Percentiles rank a stretch among this genome's conserved stretches.
These are phyloP conservation scores for Saturnia pavonia DNA, from an alignment of 2,888 invertebrate genomes.

Conservation along the genomic window DNA sequence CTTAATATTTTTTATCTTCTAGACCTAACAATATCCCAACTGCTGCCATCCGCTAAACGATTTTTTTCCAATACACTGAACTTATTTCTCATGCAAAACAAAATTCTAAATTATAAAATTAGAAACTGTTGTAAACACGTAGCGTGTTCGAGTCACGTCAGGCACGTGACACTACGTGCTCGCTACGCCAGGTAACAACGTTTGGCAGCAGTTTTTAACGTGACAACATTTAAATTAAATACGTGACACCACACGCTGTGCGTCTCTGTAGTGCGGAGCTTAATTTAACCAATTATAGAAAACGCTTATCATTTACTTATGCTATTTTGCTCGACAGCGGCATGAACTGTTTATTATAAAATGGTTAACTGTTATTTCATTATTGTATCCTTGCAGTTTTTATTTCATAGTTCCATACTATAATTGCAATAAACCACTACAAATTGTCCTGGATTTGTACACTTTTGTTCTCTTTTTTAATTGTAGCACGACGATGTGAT, in stretches of 20 bases:
- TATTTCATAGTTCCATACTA: too few relatives aligned
- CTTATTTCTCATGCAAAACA: neutral
- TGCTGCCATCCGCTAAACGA: neutral
- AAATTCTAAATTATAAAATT: constrained; percentile 6
- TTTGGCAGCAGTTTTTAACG: constrained; percentile 64
- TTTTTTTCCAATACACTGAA: neutral
- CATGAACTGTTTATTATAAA: constrained; percentile 7
- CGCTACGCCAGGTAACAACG: constrained; percentile 64
- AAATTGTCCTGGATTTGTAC: too few relatives aligned
- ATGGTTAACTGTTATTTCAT: neutral
- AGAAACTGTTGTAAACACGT: constrained; percentile 20
- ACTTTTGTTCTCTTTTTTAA: too few relatives aligned
- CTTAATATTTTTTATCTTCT: too few relatives aligned
- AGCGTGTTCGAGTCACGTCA: constrained; percentile 32
- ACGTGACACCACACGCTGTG: constrained; percentile 39
- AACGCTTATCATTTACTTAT: constrained; percentile 58
- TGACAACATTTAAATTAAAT: constrained; percentile 72
- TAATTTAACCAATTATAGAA: constrained; percentile 67
- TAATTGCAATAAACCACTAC: too few relatives aligned
- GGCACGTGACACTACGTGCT: constrained; percentile 29
- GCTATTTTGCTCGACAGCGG: constrained; percentile 31
- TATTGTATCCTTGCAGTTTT: too few relatives aligned
- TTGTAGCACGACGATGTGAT: too few relatives aligned
- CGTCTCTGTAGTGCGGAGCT: constrained; percentile 26
- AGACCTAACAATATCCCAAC: neutral